These are phyloP conservation scores for Trinectes maculatus DNA, from an alignment of 2,113 vertebrate genomes.

Conservation along the genomic window DNA sequence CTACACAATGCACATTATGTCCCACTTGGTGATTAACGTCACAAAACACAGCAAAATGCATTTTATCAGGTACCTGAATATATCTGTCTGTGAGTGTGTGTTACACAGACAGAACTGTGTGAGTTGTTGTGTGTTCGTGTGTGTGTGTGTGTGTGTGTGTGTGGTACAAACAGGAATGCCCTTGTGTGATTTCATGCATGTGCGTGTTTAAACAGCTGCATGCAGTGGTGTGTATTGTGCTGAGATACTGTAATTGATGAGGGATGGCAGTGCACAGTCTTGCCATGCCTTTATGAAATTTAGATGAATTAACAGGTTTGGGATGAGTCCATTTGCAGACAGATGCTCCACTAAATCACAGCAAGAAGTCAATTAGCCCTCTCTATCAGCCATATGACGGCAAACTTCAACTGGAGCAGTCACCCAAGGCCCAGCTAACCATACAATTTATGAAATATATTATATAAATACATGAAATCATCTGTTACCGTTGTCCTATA, in stretches of 20 bases:
- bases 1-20: neutral
- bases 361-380: conserved; percentile 71
- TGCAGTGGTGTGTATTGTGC: conserved; percentile 17
- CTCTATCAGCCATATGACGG: conserved; percentile 66
- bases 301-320: conserved; percentile 76
- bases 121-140: neutral
- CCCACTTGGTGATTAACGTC: neutral
- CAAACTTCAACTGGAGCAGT: conserved; percentile 31
- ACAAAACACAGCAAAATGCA: neutral
- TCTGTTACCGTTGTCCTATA: neutral
- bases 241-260: conserved; percentile 57
- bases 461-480: neutral
- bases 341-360: conserved; percentile 74
- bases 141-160: conserved; percentile 5
- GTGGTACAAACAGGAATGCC: neutral
- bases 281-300: conserved; percentile 72
- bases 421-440: conserved; percentile 47
- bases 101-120: neutral
- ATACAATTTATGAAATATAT: conserved; percentile 32
- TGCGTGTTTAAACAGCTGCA: conserved; percentile 32
- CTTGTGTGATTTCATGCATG: neutral
- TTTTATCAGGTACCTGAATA: conserved; percentile 1
- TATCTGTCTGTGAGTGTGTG: neutral
- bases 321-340: conserved; percentile 72
- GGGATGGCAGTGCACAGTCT: conserved; percentile 57